Percentiles rank a stretch among this genome's conserved stretches.
Evolutionary conservation across 2,888 invertebrate species (phyloP).

Genomic region (Cryptocheilus praepositus): DNA sequence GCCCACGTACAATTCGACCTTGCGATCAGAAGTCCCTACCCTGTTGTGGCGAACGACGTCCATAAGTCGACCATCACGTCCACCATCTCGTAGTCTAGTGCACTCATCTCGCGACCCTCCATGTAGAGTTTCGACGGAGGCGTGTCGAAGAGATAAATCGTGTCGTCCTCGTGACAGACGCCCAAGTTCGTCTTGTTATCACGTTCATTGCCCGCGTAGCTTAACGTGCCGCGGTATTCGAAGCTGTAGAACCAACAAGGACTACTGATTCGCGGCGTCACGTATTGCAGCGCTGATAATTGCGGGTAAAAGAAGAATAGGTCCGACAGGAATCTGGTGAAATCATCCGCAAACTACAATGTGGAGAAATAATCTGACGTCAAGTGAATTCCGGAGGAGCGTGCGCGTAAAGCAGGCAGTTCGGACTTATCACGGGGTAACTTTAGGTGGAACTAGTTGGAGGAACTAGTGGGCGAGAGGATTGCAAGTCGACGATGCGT

Average conservation of each 20-base stretch:
- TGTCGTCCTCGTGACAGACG: neutral
- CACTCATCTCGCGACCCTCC: neutral
- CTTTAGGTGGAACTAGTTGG: too few relatives aligned
- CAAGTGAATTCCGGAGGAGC: too few relatives aligned
- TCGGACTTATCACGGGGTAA: too few relatives aligned
- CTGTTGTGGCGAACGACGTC: conserved; percentile 23
- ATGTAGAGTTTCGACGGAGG: neutral
- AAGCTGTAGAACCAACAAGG: conserved; percentile 3
- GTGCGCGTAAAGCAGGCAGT: too few relatives aligned
- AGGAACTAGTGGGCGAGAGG: too few relatives aligned
- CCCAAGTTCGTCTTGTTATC: neutral
- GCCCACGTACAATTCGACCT: too few relatives aligned
- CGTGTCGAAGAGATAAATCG: neutral
- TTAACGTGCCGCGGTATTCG: conserved; percentile 5
- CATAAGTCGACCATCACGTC: conserved; percentile 21
- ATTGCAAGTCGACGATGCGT: too few relatives aligned
- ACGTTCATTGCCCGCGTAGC: conserved; percentile 6
- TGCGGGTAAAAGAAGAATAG: neutral
- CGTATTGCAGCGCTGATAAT: neutral
- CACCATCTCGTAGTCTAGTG: conserved; percentile 15
- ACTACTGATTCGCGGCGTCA: neutral
- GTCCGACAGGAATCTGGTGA: neutral
- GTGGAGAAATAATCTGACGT: neutral
- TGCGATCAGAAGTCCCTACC: conserved; percentile 9
- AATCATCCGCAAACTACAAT: neutral